Conservation (phyloP, 2,888 invertebrate genomes). For the Sinotaia quadrata region DNA sequence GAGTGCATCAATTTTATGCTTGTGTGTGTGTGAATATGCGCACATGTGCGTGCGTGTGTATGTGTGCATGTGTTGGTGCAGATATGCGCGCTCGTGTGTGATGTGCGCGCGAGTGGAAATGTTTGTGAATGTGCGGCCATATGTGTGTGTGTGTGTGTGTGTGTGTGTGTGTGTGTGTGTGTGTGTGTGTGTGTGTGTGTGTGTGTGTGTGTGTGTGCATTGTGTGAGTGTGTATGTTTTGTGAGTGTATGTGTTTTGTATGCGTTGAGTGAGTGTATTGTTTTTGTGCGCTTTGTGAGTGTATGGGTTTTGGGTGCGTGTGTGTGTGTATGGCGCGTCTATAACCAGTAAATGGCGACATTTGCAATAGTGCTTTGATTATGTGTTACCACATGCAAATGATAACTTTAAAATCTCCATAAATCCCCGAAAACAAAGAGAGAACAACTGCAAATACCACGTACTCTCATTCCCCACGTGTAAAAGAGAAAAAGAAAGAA, state of each 20-base stretch:
- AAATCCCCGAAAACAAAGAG: too few species aligned
- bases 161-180: neutral
- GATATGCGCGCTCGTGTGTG: neutral
- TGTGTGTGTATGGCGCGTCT: too few species aligned
- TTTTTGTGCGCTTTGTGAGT: neutral
- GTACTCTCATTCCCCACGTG: too few species aligned
- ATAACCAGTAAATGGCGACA: too few species aligned
- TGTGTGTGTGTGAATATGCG: neutral
- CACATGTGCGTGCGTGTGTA: neutral
- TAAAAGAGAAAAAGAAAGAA: too few species aligned
- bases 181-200: neutral
- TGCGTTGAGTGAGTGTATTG: neutral
- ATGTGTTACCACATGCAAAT: too few species aligned
- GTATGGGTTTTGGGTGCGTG: too few species aligned
- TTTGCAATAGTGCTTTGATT: too few species aligned
- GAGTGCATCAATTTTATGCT: neutral
- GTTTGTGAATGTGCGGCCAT: neutral
- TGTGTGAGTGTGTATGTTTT: neutral
- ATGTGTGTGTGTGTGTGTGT: neutral
- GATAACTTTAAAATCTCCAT: too few species aligned
- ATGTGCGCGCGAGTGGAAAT: neutral
- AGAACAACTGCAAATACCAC: too few species aligned
- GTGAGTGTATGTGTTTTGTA: neutral
- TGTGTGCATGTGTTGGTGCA: neutral
- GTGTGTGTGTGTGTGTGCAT: neutral